These are phyloP conservation scores for Leuciscus waleckii DNA, from an alignment of 2,797 vertebrate genomes.

Conservation along the genomic window DNA sequence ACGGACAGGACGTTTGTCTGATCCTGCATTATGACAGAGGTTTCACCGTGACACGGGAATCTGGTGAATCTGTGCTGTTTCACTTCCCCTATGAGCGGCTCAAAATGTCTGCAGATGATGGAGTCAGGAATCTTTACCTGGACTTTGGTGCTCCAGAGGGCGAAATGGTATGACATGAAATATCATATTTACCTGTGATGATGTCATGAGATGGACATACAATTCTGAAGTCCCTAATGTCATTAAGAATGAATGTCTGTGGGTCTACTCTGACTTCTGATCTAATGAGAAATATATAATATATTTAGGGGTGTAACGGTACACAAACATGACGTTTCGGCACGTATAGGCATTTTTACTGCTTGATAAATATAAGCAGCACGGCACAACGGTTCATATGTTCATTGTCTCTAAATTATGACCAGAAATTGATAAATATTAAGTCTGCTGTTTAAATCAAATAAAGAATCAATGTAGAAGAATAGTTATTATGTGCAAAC, in stretches of 20 bases:
- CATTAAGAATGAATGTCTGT: not conserved
- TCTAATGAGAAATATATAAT: no score
- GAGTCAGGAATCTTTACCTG: conserved; percentile 90
- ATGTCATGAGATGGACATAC: not conserved
- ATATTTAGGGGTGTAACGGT: no score
- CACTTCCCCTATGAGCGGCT: conserved; percentile 94
- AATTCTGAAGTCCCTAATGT: not conserved
- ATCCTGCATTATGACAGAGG: conserved; percentile 92
- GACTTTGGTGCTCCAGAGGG: conserved; percentile 96
- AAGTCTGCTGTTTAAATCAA: no score
- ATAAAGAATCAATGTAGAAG: no score
- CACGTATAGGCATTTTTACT: no score
- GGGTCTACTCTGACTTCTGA: not conserved
- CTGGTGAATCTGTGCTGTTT: conserved; percentile 80
- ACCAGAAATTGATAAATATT: no score
- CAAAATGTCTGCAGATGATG: conserved; percentile 92
- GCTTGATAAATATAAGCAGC: no score
- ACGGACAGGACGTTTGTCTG: conserved; percentile 86
- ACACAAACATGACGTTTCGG: no score
- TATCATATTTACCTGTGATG: not conserved
- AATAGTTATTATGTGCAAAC: no score
- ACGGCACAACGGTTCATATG: no score
- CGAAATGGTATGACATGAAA: conserved; percentile 85
- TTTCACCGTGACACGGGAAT: conserved; percentile 85
- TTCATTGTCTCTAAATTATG: no score